Percentiles rank a stretch among this genome's conserved stretches.
phyloP scores from a whole-genome alignment of 2,797 vertebrate species.

The Loriculus beryllinus region DNA sequence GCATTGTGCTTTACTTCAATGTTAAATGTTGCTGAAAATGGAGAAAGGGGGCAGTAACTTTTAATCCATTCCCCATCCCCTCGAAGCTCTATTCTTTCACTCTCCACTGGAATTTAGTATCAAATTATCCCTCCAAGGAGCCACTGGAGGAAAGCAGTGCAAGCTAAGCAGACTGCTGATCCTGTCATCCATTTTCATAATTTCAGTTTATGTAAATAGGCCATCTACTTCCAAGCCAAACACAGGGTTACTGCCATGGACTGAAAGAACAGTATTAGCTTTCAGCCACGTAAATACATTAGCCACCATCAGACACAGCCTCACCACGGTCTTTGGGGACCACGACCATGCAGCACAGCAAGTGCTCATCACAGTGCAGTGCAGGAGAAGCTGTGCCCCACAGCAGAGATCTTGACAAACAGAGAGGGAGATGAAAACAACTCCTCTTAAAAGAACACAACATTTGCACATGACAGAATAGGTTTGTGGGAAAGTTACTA shows the following conservation, averaged over 20 bases:
- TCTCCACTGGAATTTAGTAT: neutral
- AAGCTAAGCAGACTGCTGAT: neutral
- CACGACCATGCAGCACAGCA: neutral
- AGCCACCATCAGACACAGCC: neutral
- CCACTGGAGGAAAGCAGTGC: neutral
- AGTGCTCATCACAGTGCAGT: neutral
- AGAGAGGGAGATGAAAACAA: neutral
- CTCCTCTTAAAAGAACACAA: neutral
- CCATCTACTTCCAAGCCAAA: conserved; percentile 16
- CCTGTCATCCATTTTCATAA: conserved; percentile 3
- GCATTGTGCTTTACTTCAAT: neutral
- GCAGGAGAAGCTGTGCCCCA: neutral
- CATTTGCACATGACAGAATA: neutral
- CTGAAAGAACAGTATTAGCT: neutral
- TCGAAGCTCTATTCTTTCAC: neutral
- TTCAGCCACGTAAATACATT: neutral
- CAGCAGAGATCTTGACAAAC: neutral
- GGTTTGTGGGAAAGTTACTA: neutral
- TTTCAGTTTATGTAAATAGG: conserved; percentile 19
- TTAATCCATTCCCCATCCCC: neutral
- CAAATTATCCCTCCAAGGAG: neutral
- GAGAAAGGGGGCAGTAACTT: neutral
- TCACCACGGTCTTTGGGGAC: neutral
- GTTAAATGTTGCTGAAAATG: neutral
- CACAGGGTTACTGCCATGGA: neutral